These are phyloP conservation scores for Osmoderma eremita DNA, from an alignment of 2,888 invertebrate genomes.

Conservation along the genomic window DNA sequence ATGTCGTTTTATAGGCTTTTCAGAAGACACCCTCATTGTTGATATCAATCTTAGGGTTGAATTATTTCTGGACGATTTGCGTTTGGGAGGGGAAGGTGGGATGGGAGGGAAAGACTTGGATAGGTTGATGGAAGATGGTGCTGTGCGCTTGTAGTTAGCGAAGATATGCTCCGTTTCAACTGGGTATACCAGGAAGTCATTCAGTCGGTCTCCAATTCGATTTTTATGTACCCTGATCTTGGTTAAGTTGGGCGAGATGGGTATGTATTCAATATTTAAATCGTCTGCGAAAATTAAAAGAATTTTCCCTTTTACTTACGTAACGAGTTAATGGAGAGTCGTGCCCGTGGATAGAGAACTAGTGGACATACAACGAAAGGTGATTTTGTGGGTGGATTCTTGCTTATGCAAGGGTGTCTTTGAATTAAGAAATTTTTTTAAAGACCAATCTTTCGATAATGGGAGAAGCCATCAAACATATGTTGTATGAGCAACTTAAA, in stretches of 20 bases:
- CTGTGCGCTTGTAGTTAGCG: slow-evolving; percentile 70
- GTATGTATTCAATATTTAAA: slow-evolving; percentile 82
- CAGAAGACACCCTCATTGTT: slow-evolving; percentile 62
- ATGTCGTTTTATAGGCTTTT: slow-evolving; percentile 62
- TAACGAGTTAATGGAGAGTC: slow-evolving; percentile 3
- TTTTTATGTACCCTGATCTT: slow-evolving; percentile 82
- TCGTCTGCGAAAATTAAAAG: slow-evolving; percentile 72
- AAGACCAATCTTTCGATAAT: slow-evolving; percentile 15
- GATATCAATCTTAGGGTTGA: slow-evolving; percentile 74
- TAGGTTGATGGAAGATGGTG: slow-evolving; percentile 65
- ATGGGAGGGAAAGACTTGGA: slow-evolving; percentile 56
- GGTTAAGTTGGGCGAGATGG: slow-evolving; percentile 82
- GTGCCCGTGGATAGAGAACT: background rate
- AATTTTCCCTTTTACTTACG: slow-evolving; percentile 15
- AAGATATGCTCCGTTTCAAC: slow-evolving; percentile 66
- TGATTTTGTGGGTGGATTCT: no score
- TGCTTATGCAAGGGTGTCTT: slow-evolving; percentile 11
- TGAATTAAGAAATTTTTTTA: slow-evolving; percentile 39
- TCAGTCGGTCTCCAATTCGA: slow-evolving; percentile 29
- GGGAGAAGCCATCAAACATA: slow-evolving; percentile 6
- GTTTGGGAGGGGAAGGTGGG: slow-evolving; percentile 79
- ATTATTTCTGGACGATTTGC: slow-evolving; percentile 80
- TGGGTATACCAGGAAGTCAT: slow-evolving; percentile 35
- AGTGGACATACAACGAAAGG: no score
- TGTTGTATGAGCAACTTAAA: background rate